phyloP scores from a whole-genome alignment of 1,140 invertebrate species.

The Atopsyche davidsoni region DNA sequence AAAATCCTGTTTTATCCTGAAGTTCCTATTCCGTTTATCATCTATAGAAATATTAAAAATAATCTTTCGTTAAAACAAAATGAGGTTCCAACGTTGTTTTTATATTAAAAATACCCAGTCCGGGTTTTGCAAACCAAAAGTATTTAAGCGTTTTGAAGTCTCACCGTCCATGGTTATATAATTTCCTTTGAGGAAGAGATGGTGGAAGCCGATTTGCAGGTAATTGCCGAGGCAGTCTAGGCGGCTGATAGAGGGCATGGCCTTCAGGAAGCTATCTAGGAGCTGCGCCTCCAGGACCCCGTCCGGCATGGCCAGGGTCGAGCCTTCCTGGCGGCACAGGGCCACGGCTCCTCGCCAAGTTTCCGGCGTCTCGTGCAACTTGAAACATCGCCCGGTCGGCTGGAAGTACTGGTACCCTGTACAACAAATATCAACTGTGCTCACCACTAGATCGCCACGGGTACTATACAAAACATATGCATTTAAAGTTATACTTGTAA shows the following conservation, averaged over 20 bases:
- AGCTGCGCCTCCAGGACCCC: conserved; percentile 31
- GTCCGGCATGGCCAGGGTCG: conserved; percentile 32
- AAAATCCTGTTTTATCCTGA: too few species aligned
- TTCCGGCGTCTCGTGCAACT: conserved; percentile 33
- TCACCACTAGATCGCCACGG: too few species aligned
- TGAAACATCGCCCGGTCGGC: conserved; percentile 32
- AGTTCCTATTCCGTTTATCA: too few species aligned
- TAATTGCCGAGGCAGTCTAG: conserved; percentile 32
- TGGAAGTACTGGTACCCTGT: conserved; percentile 34
- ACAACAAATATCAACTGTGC: too few species aligned
- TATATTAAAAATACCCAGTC: too few species aligned
- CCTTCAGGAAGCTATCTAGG: conserved; percentile 32
- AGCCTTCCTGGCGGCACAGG: conserved; percentile 33
- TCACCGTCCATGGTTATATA: conserved; percentile 37
- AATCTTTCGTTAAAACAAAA: too few species aligned
- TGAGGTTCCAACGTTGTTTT: too few species aligned
- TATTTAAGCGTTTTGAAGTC: too few species aligned
- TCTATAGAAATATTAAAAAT: too few species aligned
- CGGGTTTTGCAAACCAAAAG: too few species aligned
- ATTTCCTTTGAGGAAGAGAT: conserved; percentile 35
- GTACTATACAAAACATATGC: too few species aligned
- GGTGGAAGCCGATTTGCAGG: conserved; percentile 34
- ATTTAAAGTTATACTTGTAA: too few species aligned
- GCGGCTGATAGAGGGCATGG: conserved; percentile 15
- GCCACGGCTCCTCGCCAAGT: conserved; percentile 34